phyloP scores from a whole-genome alignment of 2,113 vertebrate genomes.

The Paracyprichromis sp. region DNA sequence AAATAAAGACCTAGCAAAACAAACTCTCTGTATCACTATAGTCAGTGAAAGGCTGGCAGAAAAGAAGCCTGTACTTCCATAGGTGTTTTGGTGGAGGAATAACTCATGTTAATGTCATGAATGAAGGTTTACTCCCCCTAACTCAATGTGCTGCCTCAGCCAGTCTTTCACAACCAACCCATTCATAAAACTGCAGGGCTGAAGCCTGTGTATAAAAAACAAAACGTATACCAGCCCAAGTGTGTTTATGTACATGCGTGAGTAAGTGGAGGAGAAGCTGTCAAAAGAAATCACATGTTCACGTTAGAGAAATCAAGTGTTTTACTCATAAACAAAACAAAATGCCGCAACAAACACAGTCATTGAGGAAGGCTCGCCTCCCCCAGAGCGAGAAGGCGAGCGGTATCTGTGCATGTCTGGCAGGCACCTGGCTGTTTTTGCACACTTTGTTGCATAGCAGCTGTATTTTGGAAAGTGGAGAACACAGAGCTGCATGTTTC shows the following conservation, averaged over 20 bases:
- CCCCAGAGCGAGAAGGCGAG: background rate
- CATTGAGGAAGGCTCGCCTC: background rate
- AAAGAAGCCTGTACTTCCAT: background rate
- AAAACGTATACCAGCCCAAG: background rate
- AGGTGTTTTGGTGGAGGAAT: conserved; percentile 8
- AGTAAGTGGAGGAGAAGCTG: conserved; percentile 13
- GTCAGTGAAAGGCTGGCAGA: background rate
- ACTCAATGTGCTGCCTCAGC: conserved; percentile 71
- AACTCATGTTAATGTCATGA: conserved; percentile 46
- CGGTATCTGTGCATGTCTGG: conserved; percentile 45
- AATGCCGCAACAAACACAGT: background rate
- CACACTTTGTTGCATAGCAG: conserved; percentile 73
- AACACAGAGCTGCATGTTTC: conserved; percentile 60
- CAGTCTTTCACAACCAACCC: conserved; percentile 73
- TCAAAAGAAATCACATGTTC: conserved; percentile 35
- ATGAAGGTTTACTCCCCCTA: conserved; percentile 66
- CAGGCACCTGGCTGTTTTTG: conserved; percentile 68
- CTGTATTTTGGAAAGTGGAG: conserved; percentile 76
- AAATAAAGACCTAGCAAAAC: background rate
- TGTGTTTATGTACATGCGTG: conserved; percentile 9
- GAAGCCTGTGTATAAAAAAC: conserved; percentile 1
- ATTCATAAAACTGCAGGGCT: conserved; percentile 75
- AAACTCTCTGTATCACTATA: background rate
- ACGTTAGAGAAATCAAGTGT: conserved; percentile 16
- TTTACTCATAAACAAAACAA: conserved; percentile 25